Percentiles rank a stretch among this genome's conserved stretches.
Conservation (phyloP, 1,140 invertebrate species). For the Panagrolaimus sp. region DNA sequence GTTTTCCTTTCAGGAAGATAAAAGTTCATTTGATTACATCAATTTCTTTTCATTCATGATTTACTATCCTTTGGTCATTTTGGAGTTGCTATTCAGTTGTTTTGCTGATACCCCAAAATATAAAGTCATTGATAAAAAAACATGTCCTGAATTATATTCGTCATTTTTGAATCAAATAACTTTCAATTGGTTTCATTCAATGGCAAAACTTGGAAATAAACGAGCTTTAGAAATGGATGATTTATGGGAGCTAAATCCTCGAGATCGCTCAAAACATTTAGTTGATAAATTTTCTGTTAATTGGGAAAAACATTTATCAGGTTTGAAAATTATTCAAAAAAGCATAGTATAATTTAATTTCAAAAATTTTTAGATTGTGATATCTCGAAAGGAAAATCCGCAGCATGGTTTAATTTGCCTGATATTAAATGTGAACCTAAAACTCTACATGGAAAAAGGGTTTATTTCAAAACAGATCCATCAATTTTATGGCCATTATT, state of each 20-base stretch:
- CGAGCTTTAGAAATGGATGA: constrained; percentile 72
- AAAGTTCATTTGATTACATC: no score
- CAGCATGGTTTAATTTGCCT: not conserved
- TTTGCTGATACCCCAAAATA: constrained; percentile 67
- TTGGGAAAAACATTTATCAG: constrained; percentile 66
- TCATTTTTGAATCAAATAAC: constrained; percentile 82
- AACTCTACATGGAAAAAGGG: constrained; percentile 11
- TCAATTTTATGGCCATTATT: constrained; percentile 62
- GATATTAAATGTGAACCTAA: constrained; percentile 14
- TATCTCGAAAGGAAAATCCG: constrained; percentile 8
- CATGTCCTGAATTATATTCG: constrained; percentile 76
- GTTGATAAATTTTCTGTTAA: constrained; percentile 78
- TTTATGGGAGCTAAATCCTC: constrained; percentile 81
- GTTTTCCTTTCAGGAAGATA: not conserved
- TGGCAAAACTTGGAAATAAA: constrained; percentile 50
- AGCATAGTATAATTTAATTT: not conserved
- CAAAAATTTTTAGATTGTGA: constrained; percentile 19
- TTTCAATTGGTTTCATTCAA: constrained; percentile 83
- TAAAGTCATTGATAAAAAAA: constrained; percentile 66
- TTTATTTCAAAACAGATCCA: constrained; percentile 29
- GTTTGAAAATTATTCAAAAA: not conserved
- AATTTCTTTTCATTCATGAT: constrained; percentile 67
- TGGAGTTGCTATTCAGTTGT: constrained; percentile 68
- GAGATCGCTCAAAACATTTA: constrained; percentile 74
- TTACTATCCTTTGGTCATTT: constrained; percentile 71